Evolutionary conservation across 1,140 invertebrate genomes (phyloP).

Genomic region (Parapsyche elsis): DNA sequence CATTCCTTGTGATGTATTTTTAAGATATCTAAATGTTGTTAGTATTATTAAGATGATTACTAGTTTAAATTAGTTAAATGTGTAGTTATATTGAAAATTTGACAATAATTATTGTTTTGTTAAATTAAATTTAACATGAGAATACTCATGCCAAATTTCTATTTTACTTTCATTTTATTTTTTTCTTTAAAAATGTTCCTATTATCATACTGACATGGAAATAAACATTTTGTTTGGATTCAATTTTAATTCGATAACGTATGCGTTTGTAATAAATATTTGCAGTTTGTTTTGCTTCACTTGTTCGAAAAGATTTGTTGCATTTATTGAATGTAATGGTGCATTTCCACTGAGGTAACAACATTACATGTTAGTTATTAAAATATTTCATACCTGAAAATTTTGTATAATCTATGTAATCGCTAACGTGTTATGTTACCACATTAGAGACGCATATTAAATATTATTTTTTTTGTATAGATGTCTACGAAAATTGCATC

Average conservation of each 20-base stretch:
- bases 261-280: not conserved
- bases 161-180: constrained; percentile 24
- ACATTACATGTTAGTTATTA: too few relatives aligned
- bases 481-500: constrained; percentile 20
- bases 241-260: too few relatives aligned
- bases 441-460: not conserved
- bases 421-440: too few relatives aligned
- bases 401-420: too few relatives aligned
- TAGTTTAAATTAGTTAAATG: constrained; percentile 35
- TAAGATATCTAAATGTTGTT: constrained; percentile 40
- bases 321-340: not conserved
- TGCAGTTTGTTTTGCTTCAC: not conserved
- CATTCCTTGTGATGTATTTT: constrained; percentile 51
- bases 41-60: constrained; percentile 22
- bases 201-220: not conserved
- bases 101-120: constrained; percentile 46
- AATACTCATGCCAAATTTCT: constrained; percentile 26
- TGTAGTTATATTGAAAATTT: constrained; percentile 48
- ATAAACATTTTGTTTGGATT: not conserved
- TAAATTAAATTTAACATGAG: constrained; percentile 28
- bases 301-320: not conserved
- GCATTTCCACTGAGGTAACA: too few relatives aligned
- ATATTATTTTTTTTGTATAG: constrained; percentile 10
- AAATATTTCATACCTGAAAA: too few relatives aligned
- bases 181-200: not conserved